These are phyloP conservation scores for Rhagophthalmus giganteus DNA, from an alignment of 2,888 invertebrate genomes.

Conservation along the genomic window DNA sequence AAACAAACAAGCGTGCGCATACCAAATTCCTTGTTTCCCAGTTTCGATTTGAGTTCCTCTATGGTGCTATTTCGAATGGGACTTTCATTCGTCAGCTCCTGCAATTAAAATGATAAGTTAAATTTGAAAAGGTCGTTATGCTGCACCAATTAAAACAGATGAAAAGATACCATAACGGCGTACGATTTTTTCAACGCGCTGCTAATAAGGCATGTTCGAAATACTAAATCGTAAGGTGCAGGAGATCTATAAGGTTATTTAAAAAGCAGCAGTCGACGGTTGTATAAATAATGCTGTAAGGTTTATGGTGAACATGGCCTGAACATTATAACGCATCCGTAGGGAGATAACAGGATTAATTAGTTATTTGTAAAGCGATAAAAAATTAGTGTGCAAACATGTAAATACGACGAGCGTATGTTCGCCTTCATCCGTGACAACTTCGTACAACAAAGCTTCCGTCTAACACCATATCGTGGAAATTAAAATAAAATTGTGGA, in stretches of 20 bases:
- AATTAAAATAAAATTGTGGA: no score
- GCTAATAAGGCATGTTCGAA: not conserved
- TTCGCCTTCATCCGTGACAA: conserved; percentile 7
- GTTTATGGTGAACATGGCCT: conserved; percentile 14
- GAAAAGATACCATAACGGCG: conserved; percentile 1
- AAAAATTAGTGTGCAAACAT: conserved; percentile 20
- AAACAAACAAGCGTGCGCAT: no score
- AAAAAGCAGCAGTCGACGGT: not conserved
- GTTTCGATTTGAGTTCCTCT: conserved; percentile 51
- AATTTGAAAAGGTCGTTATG: no score
- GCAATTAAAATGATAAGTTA: no score
- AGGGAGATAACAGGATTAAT: conserved; percentile 30
- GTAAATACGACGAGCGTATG: conserved; percentile 19
- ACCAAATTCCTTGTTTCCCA: conserved; percentile 50
- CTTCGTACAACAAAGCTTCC: no score
- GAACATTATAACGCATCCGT: conserved; percentile 28
- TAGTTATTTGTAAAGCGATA: conserved; percentile 28
- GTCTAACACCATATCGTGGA: no score
- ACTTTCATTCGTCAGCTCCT: conserved; percentile 52
- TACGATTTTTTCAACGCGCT: not conserved
- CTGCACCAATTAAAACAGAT: no score
- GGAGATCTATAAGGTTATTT: no score
- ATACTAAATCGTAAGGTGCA: no score
- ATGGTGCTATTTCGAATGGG: conserved; percentile 46
- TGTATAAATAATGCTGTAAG: conserved; percentile 12